phyloP scores from a whole-genome alignment of 2,113 vertebrate genomes.

The Caretta caretta region DNA sequence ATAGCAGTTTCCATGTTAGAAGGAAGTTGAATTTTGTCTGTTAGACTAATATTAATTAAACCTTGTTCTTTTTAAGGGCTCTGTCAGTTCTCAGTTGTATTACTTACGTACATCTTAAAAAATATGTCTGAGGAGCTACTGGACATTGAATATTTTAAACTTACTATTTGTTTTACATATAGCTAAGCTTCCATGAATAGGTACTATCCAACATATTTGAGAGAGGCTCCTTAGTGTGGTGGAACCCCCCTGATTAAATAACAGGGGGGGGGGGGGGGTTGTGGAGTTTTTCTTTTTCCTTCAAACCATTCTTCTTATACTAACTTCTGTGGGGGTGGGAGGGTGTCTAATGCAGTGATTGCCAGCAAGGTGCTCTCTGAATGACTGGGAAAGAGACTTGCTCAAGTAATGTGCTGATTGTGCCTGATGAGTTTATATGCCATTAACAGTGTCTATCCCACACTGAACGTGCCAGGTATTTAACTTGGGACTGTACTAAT shows the following conservation, averaged over 20 bases:
- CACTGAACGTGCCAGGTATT: conserved; percentile 88
- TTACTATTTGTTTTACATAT: too few species aligned
- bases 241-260: not conserved
- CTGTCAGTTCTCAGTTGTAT: not conserved
- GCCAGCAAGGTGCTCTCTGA: conserved; percentile 69
- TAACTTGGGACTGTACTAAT: conserved; percentile 96
- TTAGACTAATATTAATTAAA: not conserved
- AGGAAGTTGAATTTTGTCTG: not conserved
- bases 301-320: conserved; percentile 43
- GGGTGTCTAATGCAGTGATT: conserved; percentile 3
- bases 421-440: conserved; percentile 85
- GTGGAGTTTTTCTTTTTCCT: not conserved
- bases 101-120: accelerated
- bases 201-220: not conserved
- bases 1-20: conserved; percentile 7
- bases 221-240: not conserved
- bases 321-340: conserved; percentile 30
- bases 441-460: conserved; percentile 85
- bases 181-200: not conserved
- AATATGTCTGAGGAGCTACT: not conserved
- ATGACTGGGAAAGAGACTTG: conserved; percentile 70
- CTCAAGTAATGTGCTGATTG: conserved; percentile 81
- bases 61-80: not conserved
- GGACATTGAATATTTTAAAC: not conserved
- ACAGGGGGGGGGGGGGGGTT: not conserved